These are phyloP conservation scores for Antechinus flavipes DNA, from an alignment of 2,113 vertebrate genomes.

Conservation along the genomic window DNA sequence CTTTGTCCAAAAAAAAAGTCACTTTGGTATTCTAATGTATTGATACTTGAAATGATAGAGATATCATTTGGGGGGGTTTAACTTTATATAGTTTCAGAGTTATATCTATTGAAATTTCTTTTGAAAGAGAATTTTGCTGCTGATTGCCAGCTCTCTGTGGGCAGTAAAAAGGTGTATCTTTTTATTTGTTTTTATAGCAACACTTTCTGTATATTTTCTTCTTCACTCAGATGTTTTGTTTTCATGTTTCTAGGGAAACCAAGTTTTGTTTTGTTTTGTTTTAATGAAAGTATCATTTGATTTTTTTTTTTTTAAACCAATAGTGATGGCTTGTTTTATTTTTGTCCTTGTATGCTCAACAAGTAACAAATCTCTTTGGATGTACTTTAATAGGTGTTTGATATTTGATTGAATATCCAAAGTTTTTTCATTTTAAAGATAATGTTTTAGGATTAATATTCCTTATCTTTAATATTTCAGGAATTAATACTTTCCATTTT, in stretches of 20 bases:
- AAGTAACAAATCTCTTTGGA: background rate
- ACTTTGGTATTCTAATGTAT: background rate
- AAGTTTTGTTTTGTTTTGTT: background rate
- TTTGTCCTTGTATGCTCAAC: background rate
- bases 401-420: background rate
- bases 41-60: background rate
- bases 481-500: background rate
- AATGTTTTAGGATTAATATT: background rate
- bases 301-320: background rate
- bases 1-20: background rate
- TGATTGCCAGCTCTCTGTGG: background rate
- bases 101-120: background rate
- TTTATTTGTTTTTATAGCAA: background rate
- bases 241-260: background rate
- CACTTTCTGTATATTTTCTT: background rate
- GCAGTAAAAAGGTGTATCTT: background rate
- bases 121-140: background rate
- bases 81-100: background rate
- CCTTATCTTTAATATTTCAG: background rate
- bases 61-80: background rate
- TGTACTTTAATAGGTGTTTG: background rate
- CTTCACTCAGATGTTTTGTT: background rate
- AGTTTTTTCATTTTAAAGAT: background rate
- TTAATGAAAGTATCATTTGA: background rate
- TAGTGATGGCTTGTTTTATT: background rate